These are phyloP conservation scores for Helobdella robusta DNA, from an alignment of 2,888 invertebrate genomes.

Conservation along the genomic window DNA sequence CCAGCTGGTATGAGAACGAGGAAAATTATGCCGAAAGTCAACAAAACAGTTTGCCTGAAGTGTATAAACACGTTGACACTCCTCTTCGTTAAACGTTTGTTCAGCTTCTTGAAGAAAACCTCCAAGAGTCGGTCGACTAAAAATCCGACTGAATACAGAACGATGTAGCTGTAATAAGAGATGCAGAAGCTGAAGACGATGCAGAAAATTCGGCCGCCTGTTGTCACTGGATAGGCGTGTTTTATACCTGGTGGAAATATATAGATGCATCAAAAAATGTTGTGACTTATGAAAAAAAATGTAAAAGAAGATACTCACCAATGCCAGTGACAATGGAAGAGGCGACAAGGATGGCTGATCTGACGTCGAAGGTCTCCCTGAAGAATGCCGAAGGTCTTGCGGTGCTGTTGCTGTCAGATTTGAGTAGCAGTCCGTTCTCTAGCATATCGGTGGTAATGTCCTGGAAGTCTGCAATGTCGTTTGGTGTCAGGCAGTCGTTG, in stretches of 20 bases:
- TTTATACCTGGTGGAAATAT: slow-evolving; percentile 4
- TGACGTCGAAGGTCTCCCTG: slow-evolving; percentile 16
- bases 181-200: slow-evolving; percentile 2
- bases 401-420: too few species aligned
- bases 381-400: neutral
- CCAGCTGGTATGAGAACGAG: slow-evolving; percentile 27
- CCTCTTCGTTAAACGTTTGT: neutral
- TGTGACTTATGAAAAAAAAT: too few species aligned
- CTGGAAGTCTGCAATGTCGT: neutral
- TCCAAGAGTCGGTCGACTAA: neutral
- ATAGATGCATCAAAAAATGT: too few species aligned
- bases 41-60: slow-evolving; percentile 15
- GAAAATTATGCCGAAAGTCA: slow-evolving; percentile 17
- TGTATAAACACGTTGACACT: neutral
- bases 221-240: slow-evolving; percentile 10
- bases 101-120: slow-evolving; percentile 1
- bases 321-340: neutral
- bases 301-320: too few species aligned
- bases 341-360: slow-evolving; percentile 17
- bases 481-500: too few species aligned
- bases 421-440: neutral
- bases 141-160: neutral
- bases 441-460: neutral
- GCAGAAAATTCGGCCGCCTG: slow-evolving; percentile 12
- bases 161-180: slow-evolving; percentile 11